Percentiles rank a stretch among this genome's conserved stretches.
Conservation (phyloP, 2,888 invertebrate genomes). For the Drosophila glabriapex region DNA sequence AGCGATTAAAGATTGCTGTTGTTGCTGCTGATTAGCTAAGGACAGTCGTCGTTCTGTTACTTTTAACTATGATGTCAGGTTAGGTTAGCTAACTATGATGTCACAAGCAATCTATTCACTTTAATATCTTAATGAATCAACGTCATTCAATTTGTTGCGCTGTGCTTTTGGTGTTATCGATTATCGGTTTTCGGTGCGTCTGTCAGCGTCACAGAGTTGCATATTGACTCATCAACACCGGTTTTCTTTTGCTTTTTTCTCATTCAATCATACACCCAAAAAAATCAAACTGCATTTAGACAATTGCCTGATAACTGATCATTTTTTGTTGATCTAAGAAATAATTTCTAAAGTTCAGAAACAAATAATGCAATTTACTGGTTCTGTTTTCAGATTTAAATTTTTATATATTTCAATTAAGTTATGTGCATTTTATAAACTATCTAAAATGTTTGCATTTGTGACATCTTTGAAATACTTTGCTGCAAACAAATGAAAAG, state of each 20-base stretch:
- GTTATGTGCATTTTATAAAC: no score
- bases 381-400: no score
- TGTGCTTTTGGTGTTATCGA: background rate
- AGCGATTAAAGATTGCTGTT: constrained; percentile 13
- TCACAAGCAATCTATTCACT: constrained; percentile 26
- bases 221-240: constrained; percentile 34
- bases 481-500: no score
- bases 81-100: constrained; percentile 45
- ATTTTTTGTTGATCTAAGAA: background rate
- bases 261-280: background rate
- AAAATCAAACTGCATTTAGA: background rate
- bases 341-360: no score
- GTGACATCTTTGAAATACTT: no score
- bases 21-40: constrained; percentile 6
- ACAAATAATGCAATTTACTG: no score
- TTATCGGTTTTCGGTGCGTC: background rate
- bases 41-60: constrained; percentile 36
- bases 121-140: constrained; percentile 19
- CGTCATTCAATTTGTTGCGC: background rate
- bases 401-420: no score
- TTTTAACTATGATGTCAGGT: constrained; percentile 45
- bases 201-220: background rate
- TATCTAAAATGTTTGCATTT: no score
- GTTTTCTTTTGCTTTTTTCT: background rate
- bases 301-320: background rate